Conservation (phyloP, 2,888 invertebrate genomes). For the Drosophila glabriapex region DNA sequence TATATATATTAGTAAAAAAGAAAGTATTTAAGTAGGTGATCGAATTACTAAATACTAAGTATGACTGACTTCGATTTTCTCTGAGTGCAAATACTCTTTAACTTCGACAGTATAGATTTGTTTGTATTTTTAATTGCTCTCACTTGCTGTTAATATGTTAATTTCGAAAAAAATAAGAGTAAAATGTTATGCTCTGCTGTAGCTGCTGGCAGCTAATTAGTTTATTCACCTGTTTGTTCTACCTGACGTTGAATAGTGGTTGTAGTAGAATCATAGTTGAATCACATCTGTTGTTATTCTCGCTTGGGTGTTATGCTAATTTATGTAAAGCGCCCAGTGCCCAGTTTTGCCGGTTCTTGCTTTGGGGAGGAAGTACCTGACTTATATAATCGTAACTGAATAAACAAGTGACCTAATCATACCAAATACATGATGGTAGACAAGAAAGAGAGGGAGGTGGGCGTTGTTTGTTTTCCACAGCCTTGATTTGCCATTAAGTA, state of each 20-base stretch:
- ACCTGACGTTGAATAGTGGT: slow-evolving; percentile 43
- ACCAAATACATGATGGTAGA: not conserved
- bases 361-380: slow-evolving; percentile 58
- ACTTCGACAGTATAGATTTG: not conserved
- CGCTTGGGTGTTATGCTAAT: slow-evolving; percentile 66
- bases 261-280: slow-evolving; percentile 43
- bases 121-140: not conserved
- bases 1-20: too few relatives aligned
- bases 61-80: not conserved
- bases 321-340: slow-evolving; percentile 69
- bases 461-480: slow-evolving; percentile 32
- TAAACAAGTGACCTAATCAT: slow-evolving; percentile 59
- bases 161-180: not conserved
- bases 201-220: slow-evolving; percentile 56
- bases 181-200: slow-evolving; percentile 17
- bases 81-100: not conserved
- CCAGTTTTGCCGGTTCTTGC: slow-evolving; percentile 57
- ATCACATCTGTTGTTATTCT: slow-evolving; percentile 57
- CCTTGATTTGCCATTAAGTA: slow-evolving; percentile 38
- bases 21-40: not conserved
- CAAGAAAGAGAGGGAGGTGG: not conserved
- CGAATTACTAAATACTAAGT: not conserved
- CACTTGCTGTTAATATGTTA: slow-evolving; percentile 1
- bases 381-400: slow-evolving; percentile 12
- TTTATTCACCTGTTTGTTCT: slow-evolving; percentile 65